Conservation (phyloP, 2,113 vertebrate species). For the Indicator maculatus region DNA sequence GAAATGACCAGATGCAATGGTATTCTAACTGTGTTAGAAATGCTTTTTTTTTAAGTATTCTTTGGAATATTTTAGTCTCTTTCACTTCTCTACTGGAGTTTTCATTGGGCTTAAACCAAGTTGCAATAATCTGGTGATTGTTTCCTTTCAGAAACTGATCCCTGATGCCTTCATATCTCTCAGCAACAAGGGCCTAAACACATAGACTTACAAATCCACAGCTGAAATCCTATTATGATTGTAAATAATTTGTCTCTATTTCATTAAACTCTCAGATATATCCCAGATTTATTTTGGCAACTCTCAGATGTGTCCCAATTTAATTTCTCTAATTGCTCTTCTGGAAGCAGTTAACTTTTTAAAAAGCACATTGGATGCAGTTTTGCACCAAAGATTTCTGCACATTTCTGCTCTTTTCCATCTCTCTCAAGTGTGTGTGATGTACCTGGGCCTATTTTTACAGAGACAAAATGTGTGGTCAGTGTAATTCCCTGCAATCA, state of each 20-base stretch:
- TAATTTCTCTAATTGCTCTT: not conserved
- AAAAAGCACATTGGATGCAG: not conserved
- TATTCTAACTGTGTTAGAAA: not conserved
- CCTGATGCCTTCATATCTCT: not conserved
- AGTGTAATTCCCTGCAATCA: not conserved
- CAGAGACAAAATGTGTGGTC: not conserved
- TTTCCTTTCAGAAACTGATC: not conserved
- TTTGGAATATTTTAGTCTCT: not conserved
- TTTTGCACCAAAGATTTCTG: not conserved
- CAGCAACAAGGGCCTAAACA: not conserved
- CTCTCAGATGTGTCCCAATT: not conserved
- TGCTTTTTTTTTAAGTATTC: not conserved
- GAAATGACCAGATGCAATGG: not conserved
- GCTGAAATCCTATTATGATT: not conserved
- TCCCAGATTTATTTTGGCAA: not conserved
- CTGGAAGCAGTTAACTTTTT: not conserved
- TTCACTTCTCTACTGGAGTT: not conserved
- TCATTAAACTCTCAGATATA: not conserved
- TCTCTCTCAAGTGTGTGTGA: not conserved
- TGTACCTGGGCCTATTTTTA: not conserved
- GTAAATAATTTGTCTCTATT: not conserved
- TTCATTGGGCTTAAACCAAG: not conserved
- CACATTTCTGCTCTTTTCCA: not conserved
- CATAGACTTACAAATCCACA: not conserved
- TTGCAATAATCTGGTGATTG: not conserved